Evolutionary conservation across 2,797 vertebrate species (phyloP), one percentile per base, ranked within the genome.

Genomic region (Bovichtus diacanthus): DNA sequence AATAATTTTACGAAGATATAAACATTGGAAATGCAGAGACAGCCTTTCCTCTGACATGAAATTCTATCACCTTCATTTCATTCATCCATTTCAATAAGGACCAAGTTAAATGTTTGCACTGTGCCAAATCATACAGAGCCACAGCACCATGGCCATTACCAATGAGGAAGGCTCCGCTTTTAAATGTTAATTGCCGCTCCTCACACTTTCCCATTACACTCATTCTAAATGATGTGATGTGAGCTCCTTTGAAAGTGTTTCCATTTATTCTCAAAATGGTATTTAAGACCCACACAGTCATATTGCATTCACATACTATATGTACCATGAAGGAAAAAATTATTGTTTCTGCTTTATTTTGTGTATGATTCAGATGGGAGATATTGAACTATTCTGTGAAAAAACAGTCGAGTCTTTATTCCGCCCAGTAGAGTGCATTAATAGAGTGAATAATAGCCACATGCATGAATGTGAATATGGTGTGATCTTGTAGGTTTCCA

Each of bases 171-270:
- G 81, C 56, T 78, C 71, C n/a, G 54, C 84, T 93, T 92, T 93
- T 86, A 93, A 94, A 94, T 93, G 91, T 92, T 92, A 94, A 94
- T 95, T 92, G 93, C 89, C 72, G 81, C 90, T 86, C 72, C 77
- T 87, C 60, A 76, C 80, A 81, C 84, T 78, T 88, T 91, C 81
- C 93, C 90, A 93, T 93, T 92, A 89, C 77, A 58, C 43, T 79
- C 69, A 70, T 90, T 85, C 83, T 87, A 88, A 94, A 92, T 86
- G 71, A 91, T 92, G 89, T 84, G 85, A 85, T 80, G 65, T 75
- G 88, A 77, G 83, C 78, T 56, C 61, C 54, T 41, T 50, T 84
- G 61, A 88, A 83, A 81, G 64, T 38, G 70, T 79, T 76, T 70
- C 76, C 73, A 88, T 90, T 90, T 88, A 88, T 90, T 85, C 62